Conservation (phyloP, 2,113 vertebrate genomes). For the Syrmaticus mikado region DNA sequence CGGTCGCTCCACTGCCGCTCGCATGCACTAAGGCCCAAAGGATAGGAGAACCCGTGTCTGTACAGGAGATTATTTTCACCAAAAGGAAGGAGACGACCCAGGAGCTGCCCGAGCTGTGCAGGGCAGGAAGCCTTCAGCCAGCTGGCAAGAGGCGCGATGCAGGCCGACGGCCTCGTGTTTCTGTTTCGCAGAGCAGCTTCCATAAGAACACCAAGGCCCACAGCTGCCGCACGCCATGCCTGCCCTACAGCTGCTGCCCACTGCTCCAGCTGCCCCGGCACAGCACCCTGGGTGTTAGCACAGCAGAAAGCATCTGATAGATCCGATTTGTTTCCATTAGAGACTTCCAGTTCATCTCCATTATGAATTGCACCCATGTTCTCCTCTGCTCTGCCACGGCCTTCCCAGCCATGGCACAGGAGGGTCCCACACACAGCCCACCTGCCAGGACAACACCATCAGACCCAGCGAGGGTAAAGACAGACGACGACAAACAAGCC, state of each 20-base stretch:
- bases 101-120: background rate
- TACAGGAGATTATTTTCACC: background rate
- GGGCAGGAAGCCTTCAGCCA: background rate
- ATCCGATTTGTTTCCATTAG: conserved; percentile 41
- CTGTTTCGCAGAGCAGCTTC: background rate
- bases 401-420: background rate
- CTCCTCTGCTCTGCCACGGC: background rate
- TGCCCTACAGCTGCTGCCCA: background rate
- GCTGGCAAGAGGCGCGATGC: background rate
- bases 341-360: conserved; percentile 43
- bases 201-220: background rate
- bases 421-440: background rate
- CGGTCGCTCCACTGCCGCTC: background rate
- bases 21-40: background rate
- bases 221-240: background rate
- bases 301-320: conserved; percentile 3
- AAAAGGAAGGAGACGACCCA: background rate
- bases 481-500: background rate
- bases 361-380: background rate
- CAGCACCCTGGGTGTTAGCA: background rate
- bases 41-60: background rate
- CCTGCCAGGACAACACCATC: background rate
- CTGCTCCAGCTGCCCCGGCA: background rate
- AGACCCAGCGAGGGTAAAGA: fast-evolving
- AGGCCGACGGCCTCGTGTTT: background rate